Conservation (phyloP, 2,797 vertebrate species). For the Apodemus agrarius region DNA sequence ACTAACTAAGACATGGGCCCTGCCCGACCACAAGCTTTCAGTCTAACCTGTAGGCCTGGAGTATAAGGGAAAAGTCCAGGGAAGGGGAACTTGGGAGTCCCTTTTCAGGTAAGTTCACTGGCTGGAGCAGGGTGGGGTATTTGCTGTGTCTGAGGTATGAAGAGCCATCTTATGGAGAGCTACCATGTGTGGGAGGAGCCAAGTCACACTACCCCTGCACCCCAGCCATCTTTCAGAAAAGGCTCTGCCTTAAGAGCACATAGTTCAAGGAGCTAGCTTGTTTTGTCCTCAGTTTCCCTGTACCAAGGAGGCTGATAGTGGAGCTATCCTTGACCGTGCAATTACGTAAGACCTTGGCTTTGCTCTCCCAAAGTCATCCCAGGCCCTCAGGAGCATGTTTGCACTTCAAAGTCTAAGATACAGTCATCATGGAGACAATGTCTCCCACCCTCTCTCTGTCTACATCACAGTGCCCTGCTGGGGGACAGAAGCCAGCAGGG, state of each 20-base stretch:
- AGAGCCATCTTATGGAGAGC: background rate
- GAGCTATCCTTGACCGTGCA: background rate
- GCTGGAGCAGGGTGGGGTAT: fast-evolving
- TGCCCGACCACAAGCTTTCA: background rate
- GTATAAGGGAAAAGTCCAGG: background rate
- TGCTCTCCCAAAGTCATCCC: background rate
- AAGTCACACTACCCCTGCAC: background rate
- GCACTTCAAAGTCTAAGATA: background rate
- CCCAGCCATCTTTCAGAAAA: background rate
- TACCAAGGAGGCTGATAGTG: background rate
- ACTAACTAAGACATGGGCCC: background rate
- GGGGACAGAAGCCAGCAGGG: background rate
- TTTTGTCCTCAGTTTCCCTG: background rate
- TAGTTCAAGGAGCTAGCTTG: background rate
- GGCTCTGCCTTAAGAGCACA: background rate
- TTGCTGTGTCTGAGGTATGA: background rate
- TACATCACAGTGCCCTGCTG: fast-evolving
- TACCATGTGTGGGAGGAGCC: background rate
- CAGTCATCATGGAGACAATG: fast-evolving
- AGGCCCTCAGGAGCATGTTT: background rate
- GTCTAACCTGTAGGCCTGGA: background rate
- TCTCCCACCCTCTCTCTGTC: too few relatives aligned
- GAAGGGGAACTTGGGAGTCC: background rate
- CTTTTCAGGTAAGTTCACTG: background rate
- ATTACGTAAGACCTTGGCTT: background rate